These are phyloP conservation scores for Sebastes hubbsi DNA, from an alignment of 2,797 vertebrate species.

Conservation along the genomic window DNA sequence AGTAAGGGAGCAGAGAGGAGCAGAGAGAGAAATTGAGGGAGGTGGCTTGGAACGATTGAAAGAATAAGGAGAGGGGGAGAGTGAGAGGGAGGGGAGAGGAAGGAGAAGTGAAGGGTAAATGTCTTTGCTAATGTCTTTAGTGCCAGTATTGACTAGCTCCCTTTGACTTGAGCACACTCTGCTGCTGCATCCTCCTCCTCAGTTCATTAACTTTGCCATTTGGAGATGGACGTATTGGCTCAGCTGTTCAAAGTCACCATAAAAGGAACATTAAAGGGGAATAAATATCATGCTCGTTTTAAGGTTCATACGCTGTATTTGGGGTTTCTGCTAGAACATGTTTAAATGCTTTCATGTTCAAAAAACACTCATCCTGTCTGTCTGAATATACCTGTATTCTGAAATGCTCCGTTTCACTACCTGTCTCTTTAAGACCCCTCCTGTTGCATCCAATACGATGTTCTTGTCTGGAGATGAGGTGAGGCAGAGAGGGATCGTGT, in stretches of 20 bases:
- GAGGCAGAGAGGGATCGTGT: too few relatives aligned
- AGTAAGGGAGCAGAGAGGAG: not conserved
- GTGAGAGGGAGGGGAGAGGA: not conserved
- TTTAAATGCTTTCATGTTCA: not conserved
- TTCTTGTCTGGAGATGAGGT: too few relatives aligned
- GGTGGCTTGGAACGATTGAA: slow-evolving; percentile 49
- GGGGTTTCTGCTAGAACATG: not conserved
- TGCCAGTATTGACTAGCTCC: slow-evolving; percentile 45
- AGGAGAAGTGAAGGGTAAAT: slow-evolving; percentile 61
- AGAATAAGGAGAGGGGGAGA: slow-evolving; percentile 18
- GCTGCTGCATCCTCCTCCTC: slow-evolving; percentile 21
- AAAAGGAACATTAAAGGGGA: not conserved
- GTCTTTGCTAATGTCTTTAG: slow-evolving; percentile 53
- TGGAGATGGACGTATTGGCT: slow-evolving; percentile 45
- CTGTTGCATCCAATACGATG: not conserved
- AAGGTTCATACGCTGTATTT: not conserved
- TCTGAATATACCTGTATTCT: too few relatives aligned
- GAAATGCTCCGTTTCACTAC: too few relatives aligned
- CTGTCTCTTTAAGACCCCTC: not conserved
- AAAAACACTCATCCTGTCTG: too few relatives aligned
- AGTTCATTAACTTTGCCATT: slow-evolving; percentile 55
- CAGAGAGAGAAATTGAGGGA: slow-evolving; percentile 41
- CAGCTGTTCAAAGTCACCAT: slow-evolving; percentile 34
- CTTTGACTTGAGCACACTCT: slow-evolving; percentile 33
- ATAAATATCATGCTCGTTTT: not conserved